A percentile compares a stretch with the other conserved stretches of the same genome.
These are phyloP conservation scores for Nautilus pompilius DNA, from an alignment of 1,140 invertebrate species.

Conservation along the genomic window DNA sequence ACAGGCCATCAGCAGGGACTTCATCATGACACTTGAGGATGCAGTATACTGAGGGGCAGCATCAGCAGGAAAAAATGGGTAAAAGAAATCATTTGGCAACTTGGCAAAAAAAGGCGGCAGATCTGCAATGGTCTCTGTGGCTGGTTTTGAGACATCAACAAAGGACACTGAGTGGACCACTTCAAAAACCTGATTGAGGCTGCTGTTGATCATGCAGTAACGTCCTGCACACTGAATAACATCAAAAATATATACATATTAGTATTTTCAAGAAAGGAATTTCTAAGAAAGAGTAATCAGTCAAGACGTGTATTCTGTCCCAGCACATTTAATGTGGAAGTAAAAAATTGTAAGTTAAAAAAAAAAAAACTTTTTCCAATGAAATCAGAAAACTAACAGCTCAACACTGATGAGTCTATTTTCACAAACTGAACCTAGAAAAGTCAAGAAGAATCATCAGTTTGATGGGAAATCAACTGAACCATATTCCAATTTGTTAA, in stretches of 20 bases:
- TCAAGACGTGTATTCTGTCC: too few relatives aligned
- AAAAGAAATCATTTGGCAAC: slow-evolving; percentile 70
- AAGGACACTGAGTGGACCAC: slow-evolving; percentile 59
- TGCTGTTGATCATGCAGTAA: slow-evolving; percentile 25
- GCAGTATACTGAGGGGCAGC: too few relatives aligned
- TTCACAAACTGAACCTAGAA: not conserved
- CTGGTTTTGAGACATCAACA: slow-evolving; percentile 61
- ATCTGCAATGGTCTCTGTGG: slow-evolving; percentile 59
- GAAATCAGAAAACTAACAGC: not conserved
- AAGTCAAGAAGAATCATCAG: too few relatives aligned
- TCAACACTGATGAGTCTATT: not conserved
- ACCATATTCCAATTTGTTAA: too few relatives aligned
- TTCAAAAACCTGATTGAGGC: slow-evolving; percentile 31
- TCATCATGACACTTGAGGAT: too few relatives aligned
- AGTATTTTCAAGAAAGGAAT: too few relatives aligned
- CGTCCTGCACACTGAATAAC: slow-evolving; percentile 33
- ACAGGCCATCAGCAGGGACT: too few relatives aligned
- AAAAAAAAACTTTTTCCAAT: not conserved
- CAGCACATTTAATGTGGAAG: not conserved
- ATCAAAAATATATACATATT: slow-evolving; percentile 10
- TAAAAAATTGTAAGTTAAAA: not conserved
- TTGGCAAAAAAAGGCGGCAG: slow-evolving; percentile 64
- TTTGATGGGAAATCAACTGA: too few relatives aligned
- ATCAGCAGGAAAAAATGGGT: too few relatives aligned
- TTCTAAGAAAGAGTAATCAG: too few relatives aligned